Conservation (phyloP, 2,888 invertebrate species). For the Pandemis corylana region DNA sequence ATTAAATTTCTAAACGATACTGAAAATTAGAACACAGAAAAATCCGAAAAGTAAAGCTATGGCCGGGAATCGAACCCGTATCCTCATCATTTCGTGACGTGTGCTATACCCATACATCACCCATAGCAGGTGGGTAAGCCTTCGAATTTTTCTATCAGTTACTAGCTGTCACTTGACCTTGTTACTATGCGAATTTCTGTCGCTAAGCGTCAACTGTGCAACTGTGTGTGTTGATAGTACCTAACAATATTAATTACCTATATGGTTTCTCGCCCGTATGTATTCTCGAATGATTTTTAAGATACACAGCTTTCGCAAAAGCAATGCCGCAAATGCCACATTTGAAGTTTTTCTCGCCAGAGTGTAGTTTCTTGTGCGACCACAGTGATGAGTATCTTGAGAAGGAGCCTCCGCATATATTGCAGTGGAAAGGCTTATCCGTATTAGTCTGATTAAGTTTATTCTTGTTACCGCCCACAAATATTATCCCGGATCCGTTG, state of each 20-base stretch:
- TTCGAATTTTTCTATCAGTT: no score
- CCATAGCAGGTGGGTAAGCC: no score
- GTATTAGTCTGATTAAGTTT: slow-evolving; percentile 85
- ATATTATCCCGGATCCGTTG: slow-evolving; percentile 94
- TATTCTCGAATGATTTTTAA: slow-evolving; percentile 94
- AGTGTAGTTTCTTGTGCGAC: slow-evolving; percentile 95
- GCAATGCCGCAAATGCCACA: slow-evolving; percentile 94
- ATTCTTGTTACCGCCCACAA: slow-evolving; percentile 88
- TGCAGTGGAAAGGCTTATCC: slow-evolving; percentile 95
- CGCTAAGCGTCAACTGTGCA: no score
- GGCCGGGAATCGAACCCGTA: no score
- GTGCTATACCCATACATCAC: no score
- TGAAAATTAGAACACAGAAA: no score
- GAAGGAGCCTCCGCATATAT: slow-evolving; percentile 93
- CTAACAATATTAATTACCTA: slow-evolving; percentile 58
- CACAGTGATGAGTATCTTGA: slow-evolving; percentile 94
- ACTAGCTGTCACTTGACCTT: no score
- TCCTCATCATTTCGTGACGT: no score
- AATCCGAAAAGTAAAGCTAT: no score
- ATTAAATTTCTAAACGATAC: no score
- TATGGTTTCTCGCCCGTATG: slow-evolving; percentile 90
- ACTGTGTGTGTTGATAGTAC: no score
- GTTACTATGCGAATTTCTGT: no score
- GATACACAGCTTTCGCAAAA: slow-evolving; percentile 95
- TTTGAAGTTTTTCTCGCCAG: slow-evolving; percentile 93